phyloP scores from a whole-genome alignment of 2,797 vertebrate genomes.

The Taeniopygia guttata region DNA sequence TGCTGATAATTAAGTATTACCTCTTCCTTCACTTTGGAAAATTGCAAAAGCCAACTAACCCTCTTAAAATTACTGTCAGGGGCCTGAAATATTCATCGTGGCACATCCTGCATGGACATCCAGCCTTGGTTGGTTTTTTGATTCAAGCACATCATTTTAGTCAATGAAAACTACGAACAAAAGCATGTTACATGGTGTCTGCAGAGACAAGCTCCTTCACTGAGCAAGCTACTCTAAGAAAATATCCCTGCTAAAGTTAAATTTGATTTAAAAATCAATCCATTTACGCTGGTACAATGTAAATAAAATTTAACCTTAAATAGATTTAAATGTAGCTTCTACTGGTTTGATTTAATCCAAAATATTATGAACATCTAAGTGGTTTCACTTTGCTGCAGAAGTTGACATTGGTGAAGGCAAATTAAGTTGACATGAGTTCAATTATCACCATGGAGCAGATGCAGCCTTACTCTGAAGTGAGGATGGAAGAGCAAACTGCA shows the following conservation, averaged over 20 bases:
- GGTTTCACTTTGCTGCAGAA: neutral
- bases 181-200: neutral
- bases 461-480: neutral
- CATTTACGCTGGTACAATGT: neutral
- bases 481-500: neutral
- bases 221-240: neutral
- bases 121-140: neutral
- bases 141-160: neutral
- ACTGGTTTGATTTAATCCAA: neutral
- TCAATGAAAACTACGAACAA: neutral
- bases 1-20: neutral
- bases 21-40: neutral
- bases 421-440: neutral
- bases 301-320: slow-evolving; percentile 3
- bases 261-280: neutral
- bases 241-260: neutral
- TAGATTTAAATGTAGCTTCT: neutral
- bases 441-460: neutral
- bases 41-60: neutral
- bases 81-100: neutral
- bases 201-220: neutral
- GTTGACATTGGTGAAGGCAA: neutral
- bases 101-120: neutral
- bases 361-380: neutral
- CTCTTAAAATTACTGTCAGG: neutral